Conservation (phyloP, 2,797 vertebrate genomes). For the Dromococcyx pavoninus region DNA sequence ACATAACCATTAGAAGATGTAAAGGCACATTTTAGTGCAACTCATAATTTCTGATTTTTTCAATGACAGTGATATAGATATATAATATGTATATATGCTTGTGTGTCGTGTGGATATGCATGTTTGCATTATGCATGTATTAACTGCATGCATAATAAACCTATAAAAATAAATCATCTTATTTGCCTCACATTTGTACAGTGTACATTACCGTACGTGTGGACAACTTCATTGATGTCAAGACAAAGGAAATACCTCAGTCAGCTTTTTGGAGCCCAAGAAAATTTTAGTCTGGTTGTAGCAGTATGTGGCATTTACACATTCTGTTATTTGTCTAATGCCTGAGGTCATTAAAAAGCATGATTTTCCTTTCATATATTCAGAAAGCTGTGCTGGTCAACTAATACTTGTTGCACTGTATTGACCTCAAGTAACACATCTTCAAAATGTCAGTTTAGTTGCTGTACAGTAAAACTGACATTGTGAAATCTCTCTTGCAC, state of each 20-base stretch:
- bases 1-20: not conserved
- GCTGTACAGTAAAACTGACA: not conserved
- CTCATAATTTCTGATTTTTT: not conserved
- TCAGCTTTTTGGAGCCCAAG: not conserved
- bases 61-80: not conserved
- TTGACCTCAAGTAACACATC: conserved; percentile 9
- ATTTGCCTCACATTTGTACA: not conserved
- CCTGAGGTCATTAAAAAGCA: conserved; percentile 25
- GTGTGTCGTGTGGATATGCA: not conserved
- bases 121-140: conserved; percentile 46
- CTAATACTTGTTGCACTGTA: conserved; percentile 39
- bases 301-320: not conserved
- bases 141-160: conserved; percentile 36
- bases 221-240: not conserved
- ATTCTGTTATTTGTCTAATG: conserved; percentile 25
- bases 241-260: conserved; percentile 19
- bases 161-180: conserved; percentile 38
- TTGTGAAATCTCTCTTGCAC: not conserved
- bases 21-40: conserved; percentile 10
- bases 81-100: conserved; percentile 4
- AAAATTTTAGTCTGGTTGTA: conserved; percentile 11
- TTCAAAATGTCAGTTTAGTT: conserved; percentile 13
- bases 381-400: not conserved
- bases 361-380: not conserved
- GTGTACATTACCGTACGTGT: not conserved